These are phyloP conservation scores for Cheilosia vulpina DNA, from an alignment of 2,888 invertebrate species.

Conservation along the genomic window DNA sequence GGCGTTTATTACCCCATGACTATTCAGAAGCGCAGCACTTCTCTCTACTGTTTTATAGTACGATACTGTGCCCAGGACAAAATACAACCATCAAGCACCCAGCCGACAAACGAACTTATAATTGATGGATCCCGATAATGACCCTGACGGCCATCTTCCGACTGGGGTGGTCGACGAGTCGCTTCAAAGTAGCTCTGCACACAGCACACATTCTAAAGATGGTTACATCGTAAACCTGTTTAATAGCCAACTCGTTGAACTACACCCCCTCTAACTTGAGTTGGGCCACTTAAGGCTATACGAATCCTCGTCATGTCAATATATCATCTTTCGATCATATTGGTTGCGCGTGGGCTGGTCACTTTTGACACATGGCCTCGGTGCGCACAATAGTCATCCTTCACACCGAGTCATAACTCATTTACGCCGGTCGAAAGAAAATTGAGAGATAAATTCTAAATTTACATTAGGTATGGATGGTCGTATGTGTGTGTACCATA, in stretches of 20 bases:
- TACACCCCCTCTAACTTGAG: not conserved
- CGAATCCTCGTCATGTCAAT: conserved; percentile 48
- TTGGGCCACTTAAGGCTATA: conserved; percentile 11
- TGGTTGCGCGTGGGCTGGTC: conserved; percentile 57
- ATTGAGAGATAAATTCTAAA: conserved; percentile 68
- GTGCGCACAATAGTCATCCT: conserved; percentile 13
- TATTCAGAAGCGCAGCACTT: conserved; percentile 53
- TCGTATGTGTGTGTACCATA: not conserved
- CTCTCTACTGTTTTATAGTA: conserved; percentile 29
- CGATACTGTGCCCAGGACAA: conserved; percentile 9
- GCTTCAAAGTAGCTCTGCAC: not conserved
- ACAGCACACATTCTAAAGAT: conserved; percentile 20
- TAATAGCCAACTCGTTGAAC: conserved; percentile 28
- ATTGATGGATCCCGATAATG: conserved; percentile 65
- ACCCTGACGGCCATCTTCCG: conserved; percentile 16
- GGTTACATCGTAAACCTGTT: conserved; percentile 49
- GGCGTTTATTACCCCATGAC: conserved; percentile 45
- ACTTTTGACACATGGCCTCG: conserved; percentile 18
- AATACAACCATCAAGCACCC: conserved; percentile 19
- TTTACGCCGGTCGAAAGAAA: conserved; percentile 36
- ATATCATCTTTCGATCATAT: conserved; percentile 68
- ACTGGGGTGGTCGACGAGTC: conserved; percentile 49
- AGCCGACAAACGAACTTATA: conserved; percentile 63
- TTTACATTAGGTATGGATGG: not conserved
- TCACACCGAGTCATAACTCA: conserved; percentile 50